Percentiles rank a stretch among this genome's conserved stretches.
Conservation (phyloP, 2,113 vertebrate species). For the Gallinago media region DNA sequence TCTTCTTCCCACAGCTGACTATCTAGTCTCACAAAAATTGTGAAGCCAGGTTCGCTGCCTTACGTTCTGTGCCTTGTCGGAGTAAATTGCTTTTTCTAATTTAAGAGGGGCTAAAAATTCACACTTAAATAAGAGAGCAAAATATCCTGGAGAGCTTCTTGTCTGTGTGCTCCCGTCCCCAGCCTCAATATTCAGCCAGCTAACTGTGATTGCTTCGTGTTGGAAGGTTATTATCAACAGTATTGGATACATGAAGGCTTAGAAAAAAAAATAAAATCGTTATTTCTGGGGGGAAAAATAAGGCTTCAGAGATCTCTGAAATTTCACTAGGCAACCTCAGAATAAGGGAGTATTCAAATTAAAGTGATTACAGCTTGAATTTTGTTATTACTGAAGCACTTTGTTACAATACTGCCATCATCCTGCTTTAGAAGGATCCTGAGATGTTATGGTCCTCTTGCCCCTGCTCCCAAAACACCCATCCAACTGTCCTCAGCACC, state of each 20-base stretch:
- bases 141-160: slow-evolving; percentile 37
- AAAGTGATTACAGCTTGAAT: neutral
- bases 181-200: slow-evolving; percentile 18
- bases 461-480: neutral
- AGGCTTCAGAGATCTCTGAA: neutral
- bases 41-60: slow-evolving; percentile 1
- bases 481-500: neutral
- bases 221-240: neutral
- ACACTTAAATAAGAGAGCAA: slow-evolving; percentile 25
- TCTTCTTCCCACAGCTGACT: slow-evolving; percentile 25
- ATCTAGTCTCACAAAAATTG: neutral
- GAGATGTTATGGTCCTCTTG: neutral
- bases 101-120: slow-evolving; percentile 55
- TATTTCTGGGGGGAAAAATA: neutral
- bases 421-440: neutral
- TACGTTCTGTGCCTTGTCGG: neutral
- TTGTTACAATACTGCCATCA: neutral
- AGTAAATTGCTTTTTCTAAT: slow-evolving; percentile 54
- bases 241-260: neutral
- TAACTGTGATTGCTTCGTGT: neutral
- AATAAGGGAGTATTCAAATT: neutral
- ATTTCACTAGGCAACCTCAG: neutral
- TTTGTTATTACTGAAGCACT: neutral
- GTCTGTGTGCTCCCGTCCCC: neutral
- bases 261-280: neutral